Conservation (phyloP, 2,888 invertebrate species). For the Crepidodera aurea region DNA sequence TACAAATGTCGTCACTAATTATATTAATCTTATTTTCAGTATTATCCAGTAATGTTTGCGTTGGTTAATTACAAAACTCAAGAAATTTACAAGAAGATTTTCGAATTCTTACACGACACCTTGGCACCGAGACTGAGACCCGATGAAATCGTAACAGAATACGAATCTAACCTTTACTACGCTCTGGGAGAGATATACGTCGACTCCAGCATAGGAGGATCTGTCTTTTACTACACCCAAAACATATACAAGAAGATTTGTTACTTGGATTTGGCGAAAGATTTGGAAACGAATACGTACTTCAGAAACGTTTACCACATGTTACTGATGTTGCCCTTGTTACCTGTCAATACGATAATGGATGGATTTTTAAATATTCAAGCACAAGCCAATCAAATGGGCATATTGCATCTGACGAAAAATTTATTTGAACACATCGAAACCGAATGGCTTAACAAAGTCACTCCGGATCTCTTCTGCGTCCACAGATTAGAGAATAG, state of each 20-base stretch:
- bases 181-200: slow-evolving; percentile 56
- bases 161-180: slow-evolving; percentile 57
- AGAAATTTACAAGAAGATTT: slow-evolving; percentile 55
- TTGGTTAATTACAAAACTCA: slow-evolving; percentile 53
- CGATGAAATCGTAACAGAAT: slow-evolving; percentile 58
- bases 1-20: too few relatives aligned
- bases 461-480: slow-evolving; percentile 57
- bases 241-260: slow-evolving; percentile 59
- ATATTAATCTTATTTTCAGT: slow-evolving; percentile 45
- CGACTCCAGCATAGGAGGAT: slow-evolving; percentile 57
- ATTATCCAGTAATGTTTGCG: slow-evolving; percentile 56
- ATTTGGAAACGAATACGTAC: slow-evolving; percentile 55
- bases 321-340: slow-evolving; percentile 57
- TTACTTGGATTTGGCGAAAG: slow-evolving; percentile 51
- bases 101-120: slow-evolving; percentile 51
- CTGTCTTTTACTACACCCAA: slow-evolving; percentile 57
- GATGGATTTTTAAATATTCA: slow-evolving; percentile 56
- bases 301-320: slow-evolving; percentile 58
- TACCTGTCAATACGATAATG: slow-evolving; percentile 58
- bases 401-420: slow-evolving; percentile 44
- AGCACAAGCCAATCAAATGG: slow-evolving; percentile 52
- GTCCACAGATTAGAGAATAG: slow-evolving; percentile 57
- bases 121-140: slow-evolving; percentile 55
- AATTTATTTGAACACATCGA: slow-evolving; percentile 53
- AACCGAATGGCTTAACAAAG: slow-evolving; percentile 54